A percentile compares a stretch with the other conserved stretches of the same genome.
These are phyloP conservation scores for Anhinga anhinga DNA, from an alignment of 2,113 vertebrate species.

Conservation along the genomic window DNA sequence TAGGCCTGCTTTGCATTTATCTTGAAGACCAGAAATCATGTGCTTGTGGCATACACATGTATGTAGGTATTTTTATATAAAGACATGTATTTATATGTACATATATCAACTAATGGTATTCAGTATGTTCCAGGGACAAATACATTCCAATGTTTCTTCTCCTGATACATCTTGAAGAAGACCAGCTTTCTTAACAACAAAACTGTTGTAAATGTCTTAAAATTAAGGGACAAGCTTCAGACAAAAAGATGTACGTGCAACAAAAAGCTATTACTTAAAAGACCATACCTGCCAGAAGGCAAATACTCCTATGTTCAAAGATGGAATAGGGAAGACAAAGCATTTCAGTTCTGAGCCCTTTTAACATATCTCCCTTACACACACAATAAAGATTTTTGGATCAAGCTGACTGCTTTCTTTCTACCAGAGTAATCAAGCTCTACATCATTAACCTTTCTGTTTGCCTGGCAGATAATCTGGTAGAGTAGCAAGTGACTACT, in stretches of 20 bases:
- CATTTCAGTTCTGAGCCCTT: not conserved
- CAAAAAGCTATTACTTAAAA: not conserved
- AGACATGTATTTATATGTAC: not conserved
- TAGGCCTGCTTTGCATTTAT: not conserved
- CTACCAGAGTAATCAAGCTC: slow-evolving; percentile 54
- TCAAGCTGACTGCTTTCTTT: slow-evolving; percentile 54
- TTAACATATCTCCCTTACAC: not conserved
- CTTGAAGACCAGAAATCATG: not conserved
- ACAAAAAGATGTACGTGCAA: not conserved
- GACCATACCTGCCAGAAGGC: slow-evolving; percentile 3
- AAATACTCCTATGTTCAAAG: slow-evolving; percentile 18
- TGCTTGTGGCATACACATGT: not conserved
- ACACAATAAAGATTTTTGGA: slow-evolving; percentile 34
- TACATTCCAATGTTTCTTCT: not conserved
- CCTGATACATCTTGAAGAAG: not conserved
- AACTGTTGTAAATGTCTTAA: not conserved
- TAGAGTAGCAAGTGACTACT: slow-evolving; percentile 31
- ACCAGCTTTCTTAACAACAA: not conserved
- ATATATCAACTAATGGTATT: not conserved
- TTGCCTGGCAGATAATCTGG: slow-evolving; percentile 49
- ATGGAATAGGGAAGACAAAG: not conserved
- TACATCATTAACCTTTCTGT: slow-evolving; percentile 67
- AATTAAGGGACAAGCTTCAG: slow-evolving; percentile 8
- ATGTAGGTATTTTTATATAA: not conserved
- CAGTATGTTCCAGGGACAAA: not conserved